Evolutionary conservation across 2,888 invertebrate species (phyloP).

Genomic region (Heteropelma amictum): DNA sequence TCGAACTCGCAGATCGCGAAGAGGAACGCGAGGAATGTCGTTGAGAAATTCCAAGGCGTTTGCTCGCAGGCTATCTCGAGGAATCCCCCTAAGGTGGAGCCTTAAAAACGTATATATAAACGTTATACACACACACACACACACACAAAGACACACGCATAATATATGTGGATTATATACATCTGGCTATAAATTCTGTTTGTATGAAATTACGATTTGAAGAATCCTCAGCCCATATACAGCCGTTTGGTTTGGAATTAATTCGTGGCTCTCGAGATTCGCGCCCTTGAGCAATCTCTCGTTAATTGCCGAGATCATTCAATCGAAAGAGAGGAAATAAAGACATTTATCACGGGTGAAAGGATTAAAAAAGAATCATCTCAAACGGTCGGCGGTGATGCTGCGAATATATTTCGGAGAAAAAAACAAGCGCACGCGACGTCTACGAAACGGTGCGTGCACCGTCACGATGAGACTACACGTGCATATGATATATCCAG

Average conservation of each 20-base stretch:
- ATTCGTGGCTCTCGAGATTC: neutral
- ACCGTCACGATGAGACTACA: constrained; percentile 1
- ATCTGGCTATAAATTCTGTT: neutral
- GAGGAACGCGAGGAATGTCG: constrained; percentile 58
- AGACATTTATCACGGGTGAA: neutral
- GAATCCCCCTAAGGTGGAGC: constrained; percentile 39
- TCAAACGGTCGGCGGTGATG: neutral
- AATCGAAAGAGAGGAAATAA: neutral
- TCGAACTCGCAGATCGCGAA: constrained; percentile 42
- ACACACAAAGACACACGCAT: too few relatives aligned
- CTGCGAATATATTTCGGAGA: constrained; percentile 22
- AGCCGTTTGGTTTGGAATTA: constrained; percentile 30
- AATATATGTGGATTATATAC: too few relatives aligned
- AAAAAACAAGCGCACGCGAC: constrained; percentile 50
- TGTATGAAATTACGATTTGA: neutral
- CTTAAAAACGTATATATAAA: neutral
- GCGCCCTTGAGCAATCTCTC: constrained; percentile 6
- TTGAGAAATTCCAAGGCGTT: constrained; percentile 64
- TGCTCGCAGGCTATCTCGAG: constrained; percentile 30
- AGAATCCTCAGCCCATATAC: neutral
- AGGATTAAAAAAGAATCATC: neutral
- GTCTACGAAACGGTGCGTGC: constrained; percentile 25
- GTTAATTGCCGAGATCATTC: neutral
- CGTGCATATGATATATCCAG: neutral
- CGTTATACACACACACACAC: neutral